These are phyloP conservation scores for Sebastes fasciatus DNA, from an alignment of 2,113 vertebrate genomes.

Conservation along the genomic window DNA sequence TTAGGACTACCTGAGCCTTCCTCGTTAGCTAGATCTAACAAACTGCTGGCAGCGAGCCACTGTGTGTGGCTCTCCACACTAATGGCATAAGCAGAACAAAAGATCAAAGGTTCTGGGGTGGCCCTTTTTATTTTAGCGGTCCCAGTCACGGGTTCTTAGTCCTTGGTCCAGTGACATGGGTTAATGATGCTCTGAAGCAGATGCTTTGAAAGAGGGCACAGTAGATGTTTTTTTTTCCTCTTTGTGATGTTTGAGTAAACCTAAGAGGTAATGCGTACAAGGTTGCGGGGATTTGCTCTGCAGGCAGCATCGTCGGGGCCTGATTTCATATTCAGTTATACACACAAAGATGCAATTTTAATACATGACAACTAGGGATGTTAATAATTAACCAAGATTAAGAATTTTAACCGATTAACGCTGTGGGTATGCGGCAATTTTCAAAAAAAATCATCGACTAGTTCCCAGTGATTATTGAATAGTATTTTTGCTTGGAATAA, in stretches of 20 bases:
- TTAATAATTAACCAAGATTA: no score
- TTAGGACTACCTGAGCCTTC: constrained; percentile 73
- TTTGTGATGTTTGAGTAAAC: constrained; percentile 13
- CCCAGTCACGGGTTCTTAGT: constrained; percentile 33
- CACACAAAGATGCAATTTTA: neutral
- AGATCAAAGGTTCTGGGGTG: constrained; percentile 73
- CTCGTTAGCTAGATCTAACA: constrained; percentile 76
- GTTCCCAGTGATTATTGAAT: no score
- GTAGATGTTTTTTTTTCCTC: neutral
- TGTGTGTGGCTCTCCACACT: constrained; percentile 53
- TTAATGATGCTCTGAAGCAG: constrained; percentile 67
- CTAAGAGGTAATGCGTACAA: neutral
- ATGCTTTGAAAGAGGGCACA: constrained; percentile 22
- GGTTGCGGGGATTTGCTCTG: neutral
- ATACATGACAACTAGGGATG: neutral
- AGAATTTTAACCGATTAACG: no score
- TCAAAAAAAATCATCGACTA: no score
- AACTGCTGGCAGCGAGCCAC: constrained; percentile 52
- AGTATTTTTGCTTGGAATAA: no score
- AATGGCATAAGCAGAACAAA: constrained; percentile 72
- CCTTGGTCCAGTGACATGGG: constrained; percentile 47
- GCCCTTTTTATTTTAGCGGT: constrained; percentile 51
- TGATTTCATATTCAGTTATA: neutral
- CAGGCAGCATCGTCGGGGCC: neutral
- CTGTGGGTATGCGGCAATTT: no score